These are phyloP conservation scores for Pangasius mekongensis DNA, from an alignment of 2,797 vertebrate species.

Conservation along the genomic window DNA sequence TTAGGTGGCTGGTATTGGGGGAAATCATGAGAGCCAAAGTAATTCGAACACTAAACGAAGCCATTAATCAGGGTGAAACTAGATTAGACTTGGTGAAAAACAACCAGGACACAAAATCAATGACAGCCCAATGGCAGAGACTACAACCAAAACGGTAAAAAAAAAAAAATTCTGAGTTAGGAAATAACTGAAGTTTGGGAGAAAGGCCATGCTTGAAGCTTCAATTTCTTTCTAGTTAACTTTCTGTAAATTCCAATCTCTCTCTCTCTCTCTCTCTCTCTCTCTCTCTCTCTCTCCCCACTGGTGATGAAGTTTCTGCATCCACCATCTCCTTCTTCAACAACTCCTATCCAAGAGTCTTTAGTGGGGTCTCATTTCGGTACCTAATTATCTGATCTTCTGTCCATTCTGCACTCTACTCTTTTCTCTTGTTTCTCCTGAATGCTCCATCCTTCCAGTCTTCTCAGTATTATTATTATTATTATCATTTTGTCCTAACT, in stretches of 20 bases:
- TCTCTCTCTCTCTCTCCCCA: background rate
- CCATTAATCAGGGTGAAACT: background rate
- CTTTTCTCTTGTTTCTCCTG: conserved; percentile 4
- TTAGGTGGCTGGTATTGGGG: background rate
- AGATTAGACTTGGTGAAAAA: conserved; percentile 7
- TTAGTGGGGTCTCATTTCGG: background rate
- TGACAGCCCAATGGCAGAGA: background rate
- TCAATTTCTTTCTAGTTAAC: background rate
- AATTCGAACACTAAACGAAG: background rate
- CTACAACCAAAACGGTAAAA: background rate
- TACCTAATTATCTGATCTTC: background rate
- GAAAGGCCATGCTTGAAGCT: background rate
- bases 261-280: background rate
- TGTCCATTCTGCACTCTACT: background rate
- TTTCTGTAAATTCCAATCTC: background rate
- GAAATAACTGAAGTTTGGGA: background rate
- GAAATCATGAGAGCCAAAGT: background rate
- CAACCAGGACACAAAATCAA: conserved; percentile 1
- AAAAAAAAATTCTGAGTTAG: background rate
- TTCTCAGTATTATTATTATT: background rate
- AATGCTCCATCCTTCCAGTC: conserved; percentile 1
- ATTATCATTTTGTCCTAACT: background rate
- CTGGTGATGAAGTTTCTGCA: background rate
- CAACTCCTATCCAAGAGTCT: background rate
- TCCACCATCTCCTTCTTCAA: background rate